Percentiles rank a stretch among this genome's conserved stretches.
Conservation (phyloP, 2,113 vertebrate genomes). For the Numenius arquata region DNA sequence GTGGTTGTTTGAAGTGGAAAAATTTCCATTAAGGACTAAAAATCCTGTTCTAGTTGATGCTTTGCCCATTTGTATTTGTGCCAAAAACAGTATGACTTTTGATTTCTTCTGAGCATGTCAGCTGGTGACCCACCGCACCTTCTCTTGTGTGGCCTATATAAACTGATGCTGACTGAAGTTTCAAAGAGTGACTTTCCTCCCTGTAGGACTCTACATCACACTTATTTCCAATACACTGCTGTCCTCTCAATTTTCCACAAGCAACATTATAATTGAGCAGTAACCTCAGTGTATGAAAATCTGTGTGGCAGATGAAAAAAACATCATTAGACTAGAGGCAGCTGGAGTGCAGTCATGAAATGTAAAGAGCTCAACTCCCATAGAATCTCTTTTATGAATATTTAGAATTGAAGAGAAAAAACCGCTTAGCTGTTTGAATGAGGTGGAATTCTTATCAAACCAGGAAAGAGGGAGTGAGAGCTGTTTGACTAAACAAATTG, state of each 20-base stretch:
- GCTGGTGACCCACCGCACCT: slow-evolving; percentile 41
- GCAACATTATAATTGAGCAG: slow-evolving; percentile 2
- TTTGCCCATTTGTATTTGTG: slow-evolving; percentile 7
- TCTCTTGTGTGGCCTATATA: slow-evolving; percentile 41
- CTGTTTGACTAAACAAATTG: neutral
- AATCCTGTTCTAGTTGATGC: neutral
- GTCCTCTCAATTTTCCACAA: slow-evolving; percentile 37
- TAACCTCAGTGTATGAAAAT: slow-evolving; percentile 26
- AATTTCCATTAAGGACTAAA: slow-evolving; percentile 21
- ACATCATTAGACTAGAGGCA: neutral
- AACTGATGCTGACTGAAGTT: neutral
- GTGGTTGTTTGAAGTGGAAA: slow-evolving; percentile 48
- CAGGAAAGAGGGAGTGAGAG: neutral
- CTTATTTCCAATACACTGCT: slow-evolving; percentile 38
- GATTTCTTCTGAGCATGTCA: slow-evolving; percentile 40
- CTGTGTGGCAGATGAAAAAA: slow-evolving; percentile 44
- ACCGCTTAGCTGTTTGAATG: neutral
- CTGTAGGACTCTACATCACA: slow-evolving; percentile 5
- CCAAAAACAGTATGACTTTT: slow-evolving; percentile 14
- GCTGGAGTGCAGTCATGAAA: neutral
- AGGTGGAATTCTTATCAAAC: neutral
- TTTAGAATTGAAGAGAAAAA: neutral
- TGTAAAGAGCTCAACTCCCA: neutral
- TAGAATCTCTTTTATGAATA: neutral
- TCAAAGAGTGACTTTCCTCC: slow-evolving; percentile 35